Percentiles rank a stretch among this genome's conserved stretches.
Evolutionary conservation across 2,888 invertebrate genomes (phyloP).

Genomic region (Clusia tigrina): DNA sequence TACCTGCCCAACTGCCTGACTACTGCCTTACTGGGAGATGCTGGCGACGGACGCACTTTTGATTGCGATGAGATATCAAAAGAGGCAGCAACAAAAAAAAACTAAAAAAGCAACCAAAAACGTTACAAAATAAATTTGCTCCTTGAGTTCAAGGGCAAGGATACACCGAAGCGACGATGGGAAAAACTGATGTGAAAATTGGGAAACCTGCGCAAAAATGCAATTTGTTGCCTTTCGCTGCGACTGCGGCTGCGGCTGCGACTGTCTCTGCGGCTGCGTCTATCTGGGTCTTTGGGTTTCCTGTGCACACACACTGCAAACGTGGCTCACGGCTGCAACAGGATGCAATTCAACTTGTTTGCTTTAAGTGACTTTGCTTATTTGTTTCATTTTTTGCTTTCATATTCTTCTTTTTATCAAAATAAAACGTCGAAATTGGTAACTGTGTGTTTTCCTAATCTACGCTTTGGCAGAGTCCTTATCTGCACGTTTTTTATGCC

Average conservation of each 20-base stretch:
- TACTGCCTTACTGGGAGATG: too few species aligned
- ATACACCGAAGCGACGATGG: neutral
- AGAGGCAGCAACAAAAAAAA: neutral
- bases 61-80: slow-evolving; percentile 16
- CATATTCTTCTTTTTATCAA: too few species aligned
- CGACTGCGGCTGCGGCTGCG: too few species aligned
- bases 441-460: too few species aligned
- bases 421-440: too few species aligned
- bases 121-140: neutral
- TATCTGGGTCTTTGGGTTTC: too few species aligned
- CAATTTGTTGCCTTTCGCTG: neutral
- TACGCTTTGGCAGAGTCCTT: too few species aligned
- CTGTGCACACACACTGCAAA: neutral
- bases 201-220: neutral
- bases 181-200: neutral
- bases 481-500: too few species aligned
- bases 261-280: too few species aligned
- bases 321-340: slow-evolving; percentile 27
- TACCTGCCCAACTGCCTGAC: too few species aligned
- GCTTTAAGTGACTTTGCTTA: too few species aligned
- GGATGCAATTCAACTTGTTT: slow-evolving; percentile 33
- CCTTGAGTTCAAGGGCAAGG: neutral
- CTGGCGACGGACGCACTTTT: slow-evolving; percentile 9
- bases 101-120: neutral
- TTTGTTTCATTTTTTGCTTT: too few species aligned